These are phyloP conservation scores for Arctopsyche grandis DNA, from an alignment of 1,140 invertebrate species.

Conservation along the genomic window DNA sequence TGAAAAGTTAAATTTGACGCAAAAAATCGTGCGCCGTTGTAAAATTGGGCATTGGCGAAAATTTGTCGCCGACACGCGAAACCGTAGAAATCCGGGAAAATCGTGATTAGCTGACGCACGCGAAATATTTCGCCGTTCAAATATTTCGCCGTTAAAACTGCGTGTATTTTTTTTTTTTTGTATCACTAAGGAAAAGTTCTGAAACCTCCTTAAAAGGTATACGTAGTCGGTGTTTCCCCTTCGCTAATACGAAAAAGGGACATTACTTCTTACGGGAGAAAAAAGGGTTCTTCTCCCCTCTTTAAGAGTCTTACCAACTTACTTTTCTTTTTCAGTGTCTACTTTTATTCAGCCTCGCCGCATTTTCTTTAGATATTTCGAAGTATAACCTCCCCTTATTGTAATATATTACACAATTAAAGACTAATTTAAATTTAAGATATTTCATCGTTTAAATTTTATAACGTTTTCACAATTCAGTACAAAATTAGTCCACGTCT, in stretches of 20 bases:
- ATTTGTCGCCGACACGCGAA: neutral
- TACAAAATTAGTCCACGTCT: too few relatives aligned
- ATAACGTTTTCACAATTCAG: neutral
- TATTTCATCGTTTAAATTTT: neutral
- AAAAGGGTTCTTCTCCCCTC: constrained; percentile 10
- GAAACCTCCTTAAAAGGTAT: neutral
- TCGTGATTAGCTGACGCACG: too few relatives aligned
- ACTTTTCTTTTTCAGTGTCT: constrained; percentile 11
- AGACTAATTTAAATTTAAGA: constrained; percentile 18
- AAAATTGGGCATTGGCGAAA: too few relatives aligned
- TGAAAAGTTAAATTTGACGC: neutral
- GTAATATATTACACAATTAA: constrained; percentile 8
- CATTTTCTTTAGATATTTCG: neutral
- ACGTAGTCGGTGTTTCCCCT: constrained; percentile 17
- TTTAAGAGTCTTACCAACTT: neutral
- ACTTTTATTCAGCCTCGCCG: neutral
- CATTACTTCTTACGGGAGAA: neutral
- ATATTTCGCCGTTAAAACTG: neutral
- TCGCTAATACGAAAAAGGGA: constrained; percentile 20
- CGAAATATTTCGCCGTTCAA: too few relatives aligned
- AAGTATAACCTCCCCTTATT: constrained; percentile 1
- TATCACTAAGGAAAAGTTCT: neutral
- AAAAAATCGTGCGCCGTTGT: neutral
- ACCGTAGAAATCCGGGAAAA: neutral
- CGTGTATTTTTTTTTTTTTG: neutral